Evolutionary conservation across 2,113 vertebrate genomes (phyloP).

Genomic region (Calonectris borealis): DNA sequence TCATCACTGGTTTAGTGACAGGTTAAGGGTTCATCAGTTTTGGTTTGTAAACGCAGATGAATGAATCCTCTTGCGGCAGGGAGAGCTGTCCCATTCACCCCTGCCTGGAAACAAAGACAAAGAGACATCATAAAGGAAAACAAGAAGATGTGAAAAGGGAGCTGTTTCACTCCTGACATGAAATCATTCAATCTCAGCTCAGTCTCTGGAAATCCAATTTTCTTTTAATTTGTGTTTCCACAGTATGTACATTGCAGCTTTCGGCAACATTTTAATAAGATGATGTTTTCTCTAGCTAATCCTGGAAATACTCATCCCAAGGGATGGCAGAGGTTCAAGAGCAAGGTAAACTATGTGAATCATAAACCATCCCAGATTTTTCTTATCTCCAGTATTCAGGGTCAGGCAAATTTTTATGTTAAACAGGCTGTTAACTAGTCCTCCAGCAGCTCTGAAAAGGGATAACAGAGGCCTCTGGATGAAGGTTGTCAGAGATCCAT

Average conservation of each 20-base stretch:
- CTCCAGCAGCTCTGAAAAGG: not conserved
- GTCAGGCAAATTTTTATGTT: not conserved
- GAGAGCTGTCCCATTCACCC: not conserved
- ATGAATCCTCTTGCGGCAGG: not conserved
- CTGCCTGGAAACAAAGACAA: not conserved
- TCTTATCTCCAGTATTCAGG: not conserved
- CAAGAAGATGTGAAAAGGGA: not conserved
- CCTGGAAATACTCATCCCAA: not conserved
- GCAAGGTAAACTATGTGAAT: not conserved
- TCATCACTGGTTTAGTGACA: not conserved
- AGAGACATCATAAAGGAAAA: not conserved
- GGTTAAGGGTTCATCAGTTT: not conserved
- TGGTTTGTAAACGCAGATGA: not conserved
- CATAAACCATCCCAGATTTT: not conserved
- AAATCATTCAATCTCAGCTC: not conserved
- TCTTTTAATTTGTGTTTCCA: slow-evolving; percentile 1
- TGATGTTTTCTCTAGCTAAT: not conserved
- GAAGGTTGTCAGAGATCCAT: not conserved
- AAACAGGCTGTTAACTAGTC: not conserved
- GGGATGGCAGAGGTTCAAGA: not conserved
- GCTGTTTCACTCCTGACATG: not conserved
- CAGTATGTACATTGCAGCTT: not conserved
- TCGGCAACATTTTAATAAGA: not conserved
- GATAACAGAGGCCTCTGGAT: not conserved
- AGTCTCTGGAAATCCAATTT: not conserved